These are phyloP conservation scores for Aurelia sp. DNA, from an alignment of 30 jellyfish, hydroid and myxozoan genomes.

Conservation along the genomic window DNA sequence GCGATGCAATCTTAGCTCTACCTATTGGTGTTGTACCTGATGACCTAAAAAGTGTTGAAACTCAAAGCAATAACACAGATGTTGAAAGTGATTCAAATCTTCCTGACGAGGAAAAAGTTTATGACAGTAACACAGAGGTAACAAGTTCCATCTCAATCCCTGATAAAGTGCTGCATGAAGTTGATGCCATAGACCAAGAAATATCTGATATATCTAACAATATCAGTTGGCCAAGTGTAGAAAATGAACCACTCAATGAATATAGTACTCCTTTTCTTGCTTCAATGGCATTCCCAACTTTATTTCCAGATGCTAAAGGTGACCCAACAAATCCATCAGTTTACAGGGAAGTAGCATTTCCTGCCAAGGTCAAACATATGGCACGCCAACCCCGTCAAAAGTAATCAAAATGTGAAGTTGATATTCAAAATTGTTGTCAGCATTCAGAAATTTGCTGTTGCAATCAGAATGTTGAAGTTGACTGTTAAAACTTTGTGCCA, in stretches of 20 bases:
- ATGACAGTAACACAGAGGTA: constrained; percentile 35
- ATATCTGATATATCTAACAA: constrained; percentile 11
- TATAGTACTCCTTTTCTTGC: constrained; percentile 45
- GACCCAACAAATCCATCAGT: too few relatives aligned
- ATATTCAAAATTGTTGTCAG: too few relatives aligned
- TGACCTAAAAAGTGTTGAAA: constrained; percentile 5
- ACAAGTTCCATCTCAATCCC: constrained; percentile 7
- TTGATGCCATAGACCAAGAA: constrained; percentile 35
- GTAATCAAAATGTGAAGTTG: too few relatives aligned
- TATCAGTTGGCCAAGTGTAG: too few relatives aligned
- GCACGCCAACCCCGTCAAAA: too few relatives aligned
- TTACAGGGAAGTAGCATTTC: too few relatives aligned
- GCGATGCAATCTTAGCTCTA: too few relatives aligned
- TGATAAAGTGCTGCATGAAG: constrained; percentile 31
- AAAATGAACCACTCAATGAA: constrained; percentile 44
- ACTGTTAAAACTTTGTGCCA: too few relatives aligned
- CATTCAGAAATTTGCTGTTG: too few relatives aligned
- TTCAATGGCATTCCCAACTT: constrained; percentile 70
- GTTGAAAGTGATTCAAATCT: constrained; percentile 7
- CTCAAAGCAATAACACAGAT: background rate
- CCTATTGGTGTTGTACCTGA: constrained; percentile 19
- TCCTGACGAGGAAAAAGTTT: constrained; percentile 41
- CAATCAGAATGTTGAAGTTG: too few relatives aligned
- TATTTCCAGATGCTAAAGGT: constrained; percentile 46
- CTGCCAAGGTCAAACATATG: too few relatives aligned